A percentile compares a stretch with the other conserved stretches of the same genome.
Evolutionary conservation across 2,797 vertebrate genomes (phyloP).

Genomic region (Labeo calbasu): DNA sequence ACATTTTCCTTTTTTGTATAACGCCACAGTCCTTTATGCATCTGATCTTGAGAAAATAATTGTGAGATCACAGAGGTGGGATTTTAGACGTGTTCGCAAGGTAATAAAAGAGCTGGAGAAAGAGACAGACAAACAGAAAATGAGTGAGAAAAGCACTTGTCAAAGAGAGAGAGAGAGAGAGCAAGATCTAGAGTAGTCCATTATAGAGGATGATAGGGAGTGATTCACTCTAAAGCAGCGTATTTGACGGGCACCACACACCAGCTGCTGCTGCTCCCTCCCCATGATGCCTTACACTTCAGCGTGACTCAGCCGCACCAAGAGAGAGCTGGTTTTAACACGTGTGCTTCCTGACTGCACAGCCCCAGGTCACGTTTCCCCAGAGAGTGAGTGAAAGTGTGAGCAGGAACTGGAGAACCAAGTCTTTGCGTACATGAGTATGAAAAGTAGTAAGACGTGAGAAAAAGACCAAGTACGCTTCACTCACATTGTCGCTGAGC

Average conservation of each 20-base stretch:
- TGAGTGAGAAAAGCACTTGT: conserved; percentile 9
- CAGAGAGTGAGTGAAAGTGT: conserved; percentile 3
- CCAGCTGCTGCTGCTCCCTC: conserved; percentile 73
- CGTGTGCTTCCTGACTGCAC: conserved; percentile 71
- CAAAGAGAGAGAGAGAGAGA: not conserved
- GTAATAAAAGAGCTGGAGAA: conserved; percentile 11
- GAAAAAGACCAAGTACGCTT: not conserved
- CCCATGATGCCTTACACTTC: conserved; percentile 32
- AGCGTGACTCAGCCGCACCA: conserved; percentile 58
- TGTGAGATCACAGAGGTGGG: conserved; percentile 10
- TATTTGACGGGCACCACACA: conserved; percentile 72
- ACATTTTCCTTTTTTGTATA: not conserved
- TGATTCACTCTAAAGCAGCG: conserved; percentile 50
- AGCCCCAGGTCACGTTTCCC: conserved; percentile 69
- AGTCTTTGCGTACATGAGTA: not conserved
- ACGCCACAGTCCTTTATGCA: not conserved
- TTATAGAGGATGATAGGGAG: conserved; percentile 55
- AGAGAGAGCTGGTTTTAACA: conserved; percentile 70
- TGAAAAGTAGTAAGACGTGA: not conserved
- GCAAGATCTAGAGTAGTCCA: conserved; percentile 35
- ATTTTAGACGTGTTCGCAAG: not conserved
- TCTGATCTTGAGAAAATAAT: not conserved
- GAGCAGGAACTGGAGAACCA: not conserved
- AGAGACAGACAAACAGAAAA: not conserved
- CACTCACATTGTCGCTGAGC: not conserved